phyloP scores from a whole-genome alignment of 2,797 vertebrate species.

The Atherinosoma microstoma region DNA sequence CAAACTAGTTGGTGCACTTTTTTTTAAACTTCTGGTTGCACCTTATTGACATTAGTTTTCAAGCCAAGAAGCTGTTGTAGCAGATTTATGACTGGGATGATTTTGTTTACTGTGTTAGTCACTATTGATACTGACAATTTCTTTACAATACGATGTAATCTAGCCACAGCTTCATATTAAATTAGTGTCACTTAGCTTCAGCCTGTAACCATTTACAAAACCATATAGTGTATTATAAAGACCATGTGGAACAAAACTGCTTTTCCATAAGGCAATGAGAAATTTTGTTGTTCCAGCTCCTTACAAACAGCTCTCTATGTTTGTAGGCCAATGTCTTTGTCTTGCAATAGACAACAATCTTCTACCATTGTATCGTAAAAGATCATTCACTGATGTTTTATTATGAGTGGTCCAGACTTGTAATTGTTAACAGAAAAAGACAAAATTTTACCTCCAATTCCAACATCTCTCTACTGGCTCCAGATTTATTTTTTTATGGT shows the following conservation, averaged over 20 bases:
- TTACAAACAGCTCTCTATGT: neutral
- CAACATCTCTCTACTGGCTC: too few species aligned
- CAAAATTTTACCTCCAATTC: too few species aligned
- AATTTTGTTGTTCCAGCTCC: neutral
- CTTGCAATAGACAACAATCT: neutral
- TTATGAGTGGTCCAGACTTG: too few species aligned
- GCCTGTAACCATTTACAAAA: too few species aligned
- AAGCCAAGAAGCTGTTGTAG: neutral
- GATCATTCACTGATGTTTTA: too few species aligned
- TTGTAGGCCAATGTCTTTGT: neutral
- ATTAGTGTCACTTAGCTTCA: neutral
- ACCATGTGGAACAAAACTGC: too few species aligned
- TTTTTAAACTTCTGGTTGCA: neutral
- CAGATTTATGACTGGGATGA: neutral
- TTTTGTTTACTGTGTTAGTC: constrained; percentile 9
- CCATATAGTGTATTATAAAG: too few species aligned
- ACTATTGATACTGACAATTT: neutral
- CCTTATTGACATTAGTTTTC: constrained; percentile 5
- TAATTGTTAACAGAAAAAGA: too few species aligned
- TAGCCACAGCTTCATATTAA: neutral
- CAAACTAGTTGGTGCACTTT: constrained; percentile 51
- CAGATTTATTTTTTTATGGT: too few species aligned
- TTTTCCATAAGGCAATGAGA: too few species aligned
- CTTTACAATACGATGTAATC: neutral
- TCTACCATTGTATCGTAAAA: neutral